phyloP scores from a whole-genome alignment of 37 sponge, comb jelly and placozoan species.

The Mnemiopsis leidyi region DNA sequence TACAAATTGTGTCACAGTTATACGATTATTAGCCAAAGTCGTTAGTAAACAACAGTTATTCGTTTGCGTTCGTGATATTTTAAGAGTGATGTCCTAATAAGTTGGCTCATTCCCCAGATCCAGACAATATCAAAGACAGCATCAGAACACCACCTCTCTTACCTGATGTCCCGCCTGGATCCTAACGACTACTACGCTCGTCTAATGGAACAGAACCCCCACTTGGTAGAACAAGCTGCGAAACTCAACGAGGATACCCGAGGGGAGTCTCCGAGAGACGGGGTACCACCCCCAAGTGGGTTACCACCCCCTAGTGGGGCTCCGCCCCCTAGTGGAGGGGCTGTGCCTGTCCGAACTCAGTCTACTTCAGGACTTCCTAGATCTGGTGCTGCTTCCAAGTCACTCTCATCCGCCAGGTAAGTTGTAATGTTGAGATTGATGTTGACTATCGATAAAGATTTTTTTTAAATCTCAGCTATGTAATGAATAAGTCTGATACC shows the following conservation, averaged over 20 bases:
- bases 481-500: too few relatives aligned
- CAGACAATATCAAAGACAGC: constrained; percentile 63
- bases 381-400: neutral
- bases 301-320: neutral
- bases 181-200: constrained; percentile 57
- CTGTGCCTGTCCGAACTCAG: neutral
- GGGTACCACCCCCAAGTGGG: neutral
- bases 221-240: constrained; percentile 8
- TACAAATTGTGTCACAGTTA: too few relatives aligned
- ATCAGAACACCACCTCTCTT: constrained; percentile 65
- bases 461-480: neutral
- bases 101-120: neutral
- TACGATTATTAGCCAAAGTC: too few relatives aligned
- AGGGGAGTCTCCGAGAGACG: neutral
- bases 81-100: too few relatives aligned
- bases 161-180: constrained; percentile 57
- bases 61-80: too few relatives aligned
- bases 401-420: neutral
- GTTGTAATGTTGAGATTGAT: neutral
- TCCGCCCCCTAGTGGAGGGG: neutral
- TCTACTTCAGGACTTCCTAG: neutral
- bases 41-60: too few relatives aligned
- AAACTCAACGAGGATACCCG: constrained; percentile 1
- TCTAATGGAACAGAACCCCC: constrained; percentile 60
- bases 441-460: neutral